Evolutionary conservation across 2,797 vertebrate species (phyloP).

Genomic region (Sylvia borin): DNA sequence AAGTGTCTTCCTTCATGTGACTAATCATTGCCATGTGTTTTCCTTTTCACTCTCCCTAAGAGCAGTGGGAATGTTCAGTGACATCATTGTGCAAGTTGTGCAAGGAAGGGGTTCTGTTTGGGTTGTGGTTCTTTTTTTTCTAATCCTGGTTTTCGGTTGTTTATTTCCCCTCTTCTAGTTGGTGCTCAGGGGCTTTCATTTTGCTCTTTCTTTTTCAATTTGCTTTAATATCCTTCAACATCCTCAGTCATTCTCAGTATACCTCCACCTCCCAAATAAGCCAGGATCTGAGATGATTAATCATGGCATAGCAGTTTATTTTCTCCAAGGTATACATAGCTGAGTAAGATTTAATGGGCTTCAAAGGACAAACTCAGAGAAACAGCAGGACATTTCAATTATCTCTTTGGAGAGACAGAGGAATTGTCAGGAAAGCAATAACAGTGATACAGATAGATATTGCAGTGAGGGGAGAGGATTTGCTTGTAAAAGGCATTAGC

Average conservation of each 20-base stretch:
- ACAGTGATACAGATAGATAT: not conserved
- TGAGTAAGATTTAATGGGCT: conserved; percentile 18
- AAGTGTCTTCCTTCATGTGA: not conserved
- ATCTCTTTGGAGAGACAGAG: not conserved
- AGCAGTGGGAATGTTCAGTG: not conserved
- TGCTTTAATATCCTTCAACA: not conserved
- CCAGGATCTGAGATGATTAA: conserved; percentile 7
- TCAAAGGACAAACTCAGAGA: not conserved
- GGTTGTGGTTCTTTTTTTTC: not conserved
- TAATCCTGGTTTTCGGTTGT: not conserved
- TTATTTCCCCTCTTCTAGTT: not conserved
- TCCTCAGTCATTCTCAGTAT: not conserved
- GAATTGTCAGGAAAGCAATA: not conserved
- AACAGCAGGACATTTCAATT: conserved; percentile 21
- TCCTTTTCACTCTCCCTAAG: not conserved
- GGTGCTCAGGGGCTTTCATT: not conserved
- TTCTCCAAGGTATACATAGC: conserved; percentile 19
- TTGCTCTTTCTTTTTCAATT: conserved; percentile 15
- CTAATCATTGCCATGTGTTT: not conserved
- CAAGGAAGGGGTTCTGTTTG: not conserved
- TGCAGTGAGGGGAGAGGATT: not conserved
- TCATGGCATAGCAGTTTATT: conserved; percentile 7
- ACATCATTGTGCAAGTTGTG: not conserved
- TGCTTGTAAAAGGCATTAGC: not conserved
- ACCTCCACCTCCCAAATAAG: not conserved